phyloP scores from a whole-genome alignment of 2,888 invertebrate species.

The Exephanes ischioxanthus region DNA sequence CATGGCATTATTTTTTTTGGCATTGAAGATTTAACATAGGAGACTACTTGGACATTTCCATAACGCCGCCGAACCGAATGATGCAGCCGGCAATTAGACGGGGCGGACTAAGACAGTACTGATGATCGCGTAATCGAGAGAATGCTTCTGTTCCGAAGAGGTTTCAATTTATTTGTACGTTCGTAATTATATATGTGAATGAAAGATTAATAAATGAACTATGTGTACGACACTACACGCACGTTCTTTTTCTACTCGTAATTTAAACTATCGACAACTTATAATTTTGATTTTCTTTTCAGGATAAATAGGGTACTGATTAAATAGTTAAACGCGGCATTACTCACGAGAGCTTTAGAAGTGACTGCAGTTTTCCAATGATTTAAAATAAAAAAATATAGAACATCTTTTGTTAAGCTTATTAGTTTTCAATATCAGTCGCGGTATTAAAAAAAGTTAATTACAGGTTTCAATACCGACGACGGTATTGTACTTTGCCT shows the following conservation, averaged over 20 bases:
- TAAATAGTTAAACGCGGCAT: too few relatives aligned
- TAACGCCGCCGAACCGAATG: constrained; percentile 93
- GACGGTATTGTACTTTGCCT: not conserved
- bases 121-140: constrained; percentile 57
- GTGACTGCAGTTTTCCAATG: too few relatives aligned
- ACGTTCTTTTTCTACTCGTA: not conserved
- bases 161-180: constrained; percentile 28
- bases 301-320: too few relatives aligned
- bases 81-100: constrained; percentile 89
- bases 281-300: not conserved
- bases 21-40: constrained; percentile 94
- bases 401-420: too few relatives aligned
- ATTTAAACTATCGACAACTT: not conserved
- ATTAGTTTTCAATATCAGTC: too few relatives aligned
- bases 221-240: not conserved
- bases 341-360: too few relatives aligned
- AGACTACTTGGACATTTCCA: constrained; percentile 98
- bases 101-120: constrained; percentile 87
- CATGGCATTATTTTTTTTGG: constrained; percentile 68
- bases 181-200: constrained; percentile 37
- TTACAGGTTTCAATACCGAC: too few relatives aligned
- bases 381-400: too few relatives aligned
- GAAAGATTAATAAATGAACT: constrained; percentile 31
- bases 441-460: too few relatives aligned
- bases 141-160: not conserved